Evolutionary conservation across 2,888 invertebrate genomes (phyloP).

Genomic region (Dicycla oo): DNA sequence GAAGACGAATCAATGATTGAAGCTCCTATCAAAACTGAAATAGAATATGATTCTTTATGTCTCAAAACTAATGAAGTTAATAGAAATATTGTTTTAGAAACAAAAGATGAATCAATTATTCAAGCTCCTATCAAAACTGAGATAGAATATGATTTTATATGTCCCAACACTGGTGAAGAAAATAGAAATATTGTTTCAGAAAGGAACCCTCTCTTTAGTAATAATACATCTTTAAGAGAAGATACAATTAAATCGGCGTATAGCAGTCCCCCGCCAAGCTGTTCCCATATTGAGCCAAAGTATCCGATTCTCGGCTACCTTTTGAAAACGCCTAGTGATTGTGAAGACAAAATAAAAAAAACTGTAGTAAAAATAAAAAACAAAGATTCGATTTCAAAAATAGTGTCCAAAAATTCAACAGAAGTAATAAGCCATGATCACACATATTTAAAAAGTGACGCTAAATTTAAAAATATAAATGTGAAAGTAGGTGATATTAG

Average conservation of each 20-base stretch:
- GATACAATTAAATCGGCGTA: too few species aligned
- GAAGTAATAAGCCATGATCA: background rate
- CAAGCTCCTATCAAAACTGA: too few species aligned
- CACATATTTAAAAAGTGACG: background rate
- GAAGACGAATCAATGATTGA: too few species aligned
- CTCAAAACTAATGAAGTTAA: too few species aligned
- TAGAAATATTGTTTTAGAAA: too few species aligned
- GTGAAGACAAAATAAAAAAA: background rate
- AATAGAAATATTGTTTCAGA: background rate
- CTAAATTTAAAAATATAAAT: background rate
- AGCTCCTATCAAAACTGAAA: too few species aligned
- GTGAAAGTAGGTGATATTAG: background rate
- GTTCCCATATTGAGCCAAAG: background rate
- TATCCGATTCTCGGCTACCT: too few species aligned
- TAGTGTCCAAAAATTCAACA: background rate
- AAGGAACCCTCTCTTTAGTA: background rate
- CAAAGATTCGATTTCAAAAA: background rate
- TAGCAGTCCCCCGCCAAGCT: background rate
- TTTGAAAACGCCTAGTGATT: background rate
- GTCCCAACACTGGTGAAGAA: background rate
- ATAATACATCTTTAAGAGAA: too few species aligned
- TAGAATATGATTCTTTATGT: too few species aligned
- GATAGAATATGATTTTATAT: background rate
- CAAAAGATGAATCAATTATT: background rate
- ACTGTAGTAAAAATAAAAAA: too few species aligned